Evolutionary conservation across 2,888 invertebrate species (phyloP), one percentile per base, ranked within the genome.

Genomic region (Caenorhabditis plicata): DNA sequence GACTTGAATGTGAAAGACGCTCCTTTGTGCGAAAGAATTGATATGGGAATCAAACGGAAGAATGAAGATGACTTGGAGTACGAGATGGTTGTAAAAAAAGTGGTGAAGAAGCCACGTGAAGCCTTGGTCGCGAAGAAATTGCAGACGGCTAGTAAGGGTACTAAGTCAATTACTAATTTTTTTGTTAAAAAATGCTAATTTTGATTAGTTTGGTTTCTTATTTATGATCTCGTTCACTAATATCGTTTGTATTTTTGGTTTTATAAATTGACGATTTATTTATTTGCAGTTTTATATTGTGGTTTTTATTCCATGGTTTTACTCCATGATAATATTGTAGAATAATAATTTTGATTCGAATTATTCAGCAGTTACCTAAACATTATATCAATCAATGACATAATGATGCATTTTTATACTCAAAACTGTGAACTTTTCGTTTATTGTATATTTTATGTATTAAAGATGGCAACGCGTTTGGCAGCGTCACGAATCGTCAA

Each of bases 121-220:
- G 60, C 70, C 15, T 51, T 57, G 5, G 57, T 66, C 13, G 47
- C 62, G 52, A 75, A 75, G 61, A 65, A 68, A 32, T 44, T 75
- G 42, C 58, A 68, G 38, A 56, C 62, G 19, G 75, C 75, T 11
- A 71, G 72, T 35, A 75, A 75, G 50, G 73, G 73, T 31, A 73
- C 75, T 19, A 72, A 68, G 39, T 63, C 56, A 35, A 66, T 75
- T 29, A 49, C 56, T 32, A 53, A 56, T 26, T 75, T 75, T 52
- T 75, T 75, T 51, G 43, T 26, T 1, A 68, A 69, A 36, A 71
- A 73, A 53, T 54, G 31, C 43, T 39, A 38, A 19, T 32, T 36
- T 36, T 36, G 7, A 19, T 36, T 29, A 41, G 32, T 32, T 26
- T 25, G 15, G 15, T 41, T 49, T 39, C 11, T 23, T 20, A 38